These are phyloP conservation scores for Ormyrus rosae DNA, from an alignment of 2,888 invertebrate genomes.

Conservation along the genomic window DNA sequence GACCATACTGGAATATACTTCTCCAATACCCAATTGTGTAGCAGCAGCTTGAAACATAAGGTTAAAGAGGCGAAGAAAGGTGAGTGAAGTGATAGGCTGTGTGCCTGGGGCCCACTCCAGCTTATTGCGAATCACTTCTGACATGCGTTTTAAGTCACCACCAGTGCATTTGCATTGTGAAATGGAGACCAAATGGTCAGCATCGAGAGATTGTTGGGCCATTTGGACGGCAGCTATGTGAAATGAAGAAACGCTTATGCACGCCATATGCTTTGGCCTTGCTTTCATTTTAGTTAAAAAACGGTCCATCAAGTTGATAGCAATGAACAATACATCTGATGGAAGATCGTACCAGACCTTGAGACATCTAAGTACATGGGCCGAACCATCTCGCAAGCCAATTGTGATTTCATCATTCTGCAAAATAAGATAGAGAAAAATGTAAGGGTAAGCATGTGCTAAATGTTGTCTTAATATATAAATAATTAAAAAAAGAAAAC, in stretches of 20 bases:
- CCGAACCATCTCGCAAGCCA: constrained; percentile 87
- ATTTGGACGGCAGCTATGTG: constrained; percentile 87
- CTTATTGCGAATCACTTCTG: constrained; percentile 87
- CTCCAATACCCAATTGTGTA: constrained; percentile 77
- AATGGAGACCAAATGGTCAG: constrained; percentile 82
- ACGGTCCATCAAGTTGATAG: constrained; percentile 87
- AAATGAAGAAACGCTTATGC: constrained; percentile 91
- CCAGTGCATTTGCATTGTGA: constrained; percentile 89
- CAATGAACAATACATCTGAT: constrained; percentile 86
- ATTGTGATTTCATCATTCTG: constrained; percentile 85
- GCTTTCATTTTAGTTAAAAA: constrained; percentile 91
- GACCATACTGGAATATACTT: constrained; percentile 78
- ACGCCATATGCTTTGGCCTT: constrained; percentile 89
- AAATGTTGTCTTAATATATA: too few species aligned
- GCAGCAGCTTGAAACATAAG: constrained; percentile 80
- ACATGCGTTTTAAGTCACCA: constrained; percentile 91
- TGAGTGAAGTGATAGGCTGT: constrained; percentile 81
- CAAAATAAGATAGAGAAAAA: constrained; percentile 43
- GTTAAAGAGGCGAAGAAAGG: constrained; percentile 83
- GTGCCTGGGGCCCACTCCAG: constrained; percentile 81
- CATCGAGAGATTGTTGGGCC: constrained; percentile 79
- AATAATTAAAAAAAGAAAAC: too few species aligned
- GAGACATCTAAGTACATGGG: constrained; percentile 87
- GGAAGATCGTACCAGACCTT: constrained; percentile 92
- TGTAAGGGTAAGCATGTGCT: too few species aligned